A percentile compares a stretch with the other conserved stretches of the same genome.
phyloP scores from a whole-genome alignment of 2,113 vertebrate genomes.

The Plecotus auritus region DNA sequence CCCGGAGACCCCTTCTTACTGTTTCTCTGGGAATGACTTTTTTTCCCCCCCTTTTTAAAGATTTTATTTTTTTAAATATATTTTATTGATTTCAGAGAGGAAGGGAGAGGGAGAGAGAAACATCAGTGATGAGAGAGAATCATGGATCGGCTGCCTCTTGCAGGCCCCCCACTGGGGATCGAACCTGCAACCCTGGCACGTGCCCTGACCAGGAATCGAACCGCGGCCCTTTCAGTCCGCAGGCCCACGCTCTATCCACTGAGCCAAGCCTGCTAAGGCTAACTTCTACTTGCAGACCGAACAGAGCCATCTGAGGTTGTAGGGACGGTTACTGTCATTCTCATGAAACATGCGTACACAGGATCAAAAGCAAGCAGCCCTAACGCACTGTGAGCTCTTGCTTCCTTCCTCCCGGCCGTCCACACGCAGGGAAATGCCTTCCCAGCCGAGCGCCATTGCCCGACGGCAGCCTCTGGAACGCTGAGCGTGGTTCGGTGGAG shows the following conservation, averaged over 20 bases:
- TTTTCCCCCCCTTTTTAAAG: too few species aligned
- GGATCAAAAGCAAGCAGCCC: not conserved
- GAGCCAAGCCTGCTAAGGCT: too few species aligned
- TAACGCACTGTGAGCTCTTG: not conserved
- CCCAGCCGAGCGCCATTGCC: not conserved
- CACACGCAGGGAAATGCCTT: not conserved
- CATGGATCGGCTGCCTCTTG: too few species aligned
- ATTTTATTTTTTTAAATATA: not conserved
- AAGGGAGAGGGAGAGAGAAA: too few species aligned
- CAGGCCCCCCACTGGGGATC: too few species aligned
- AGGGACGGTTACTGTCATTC: not conserved
- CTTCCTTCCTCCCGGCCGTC: not conserved
- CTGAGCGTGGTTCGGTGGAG: not conserved
- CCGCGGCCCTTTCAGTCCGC: too few species aligned
- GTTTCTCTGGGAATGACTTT: not conserved
- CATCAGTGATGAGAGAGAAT: too few species aligned
- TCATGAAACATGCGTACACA: not conserved
- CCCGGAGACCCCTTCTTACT: not conserved
- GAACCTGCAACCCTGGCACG: too few species aligned
- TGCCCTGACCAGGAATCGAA: too few species aligned
- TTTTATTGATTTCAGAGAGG: too few species aligned
- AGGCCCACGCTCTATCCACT: too few species aligned
- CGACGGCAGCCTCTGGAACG: not conserved
- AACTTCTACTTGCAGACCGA: not conserved
- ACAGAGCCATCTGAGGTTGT: not conserved